Conservation (phyloP, 1,140 invertebrate species). For the Hormaphis cornu region DNA sequence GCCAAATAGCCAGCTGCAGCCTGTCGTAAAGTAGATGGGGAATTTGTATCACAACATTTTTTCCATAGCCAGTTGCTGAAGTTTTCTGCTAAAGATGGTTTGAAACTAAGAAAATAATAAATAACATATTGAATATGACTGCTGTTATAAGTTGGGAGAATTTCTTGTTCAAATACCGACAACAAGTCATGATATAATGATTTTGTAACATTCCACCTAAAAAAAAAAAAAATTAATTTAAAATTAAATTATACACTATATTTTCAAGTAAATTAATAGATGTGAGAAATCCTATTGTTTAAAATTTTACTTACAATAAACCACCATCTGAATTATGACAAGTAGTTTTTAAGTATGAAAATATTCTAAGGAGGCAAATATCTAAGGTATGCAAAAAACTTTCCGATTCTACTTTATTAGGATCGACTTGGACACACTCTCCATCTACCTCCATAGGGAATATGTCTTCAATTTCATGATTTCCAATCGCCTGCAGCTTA, state of each 20-base stretch:
- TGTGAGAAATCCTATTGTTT: too few species aligned
- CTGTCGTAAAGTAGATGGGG: constrained; percentile 56
- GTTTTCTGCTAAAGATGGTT: constrained; percentile 52
- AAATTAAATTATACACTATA: too few species aligned
- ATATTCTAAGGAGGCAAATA: constrained; percentile 52
- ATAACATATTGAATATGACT: constrained; percentile 70
- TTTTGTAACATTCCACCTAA: constrained; percentile 42
- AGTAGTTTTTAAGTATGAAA: constrained; percentile 49
- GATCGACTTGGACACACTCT: constrained; percentile 39
- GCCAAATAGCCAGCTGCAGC: constrained; percentile 63
- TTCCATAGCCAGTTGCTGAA: constrained; percentile 66
- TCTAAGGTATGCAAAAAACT: constrained; percentile 50
- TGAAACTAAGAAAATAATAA: constrained; percentile 66
- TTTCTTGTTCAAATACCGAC: constrained; percentile 57
- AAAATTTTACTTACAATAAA: constrained; percentile 34
- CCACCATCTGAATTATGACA: constrained; percentile 39
- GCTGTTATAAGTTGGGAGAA: constrained; percentile 62
- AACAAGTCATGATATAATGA: constrained; percentile 37
- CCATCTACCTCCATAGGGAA: constrained; percentile 47
- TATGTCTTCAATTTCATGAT: constrained; percentile 42
- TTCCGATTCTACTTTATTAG: constrained; percentile 44
- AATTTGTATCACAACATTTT: constrained; percentile 58
- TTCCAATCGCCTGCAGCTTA: constrained; percentile 40
- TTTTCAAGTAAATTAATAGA: too few species aligned
- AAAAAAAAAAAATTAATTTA: neutral